Base-by-base conservation (phyloP, 2,888 invertebrate species). In the Zhuqinia jingwanae region DNA sequence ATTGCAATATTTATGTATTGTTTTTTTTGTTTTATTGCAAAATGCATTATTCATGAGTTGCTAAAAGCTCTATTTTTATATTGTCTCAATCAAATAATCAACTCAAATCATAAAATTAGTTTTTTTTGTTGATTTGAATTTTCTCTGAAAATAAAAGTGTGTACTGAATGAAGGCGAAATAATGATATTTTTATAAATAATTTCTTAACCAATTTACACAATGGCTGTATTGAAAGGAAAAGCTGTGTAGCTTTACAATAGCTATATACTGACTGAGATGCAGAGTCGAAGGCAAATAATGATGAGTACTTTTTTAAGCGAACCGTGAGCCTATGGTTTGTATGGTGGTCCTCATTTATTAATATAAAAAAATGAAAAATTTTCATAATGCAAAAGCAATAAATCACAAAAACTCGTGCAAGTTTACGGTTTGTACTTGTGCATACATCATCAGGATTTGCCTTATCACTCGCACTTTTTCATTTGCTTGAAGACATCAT, bases 391-490 rank as follows among this genome's bases (percentile, higher is more conserved):
- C 36, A 36, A 36, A 0, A 3, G 27, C 15, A 36, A 1, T 17
- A 65, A 17, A 30, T 5, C 65, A 11, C 1, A 65, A 65, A n/a
- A 65, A 36, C 65, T 36, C 65, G 42, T 42, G 42, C 65, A 65
- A 65, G 65, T 65, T 65, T 36, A 65, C 20, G 65, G 65, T 65
- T 65, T 65, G 36, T 36, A 36, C 65, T n/a, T 30, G 60, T 30
- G 30, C 65, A 65, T 65, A 17, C 10, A n/a, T 11, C 1, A 17
- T 13, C 36, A 1, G 42, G 17, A 17, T 68, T 15, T 10, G 8
- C 22, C 2, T 11, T 20, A 60, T 60, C 15, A 13, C 2, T n/a
- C 50, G 50, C 30, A 6, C 20, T 63, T 15, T 10, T 65, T 11
- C 36, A 65, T 27, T 36, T 17, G 36, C 17, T 65, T n/a, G 27